Percentiles rank a stretch among this genome's conserved stretches.
phyloP scores from a whole-genome alignment of 1,140 invertebrate species.

The Drosophila ogumai region DNA sequence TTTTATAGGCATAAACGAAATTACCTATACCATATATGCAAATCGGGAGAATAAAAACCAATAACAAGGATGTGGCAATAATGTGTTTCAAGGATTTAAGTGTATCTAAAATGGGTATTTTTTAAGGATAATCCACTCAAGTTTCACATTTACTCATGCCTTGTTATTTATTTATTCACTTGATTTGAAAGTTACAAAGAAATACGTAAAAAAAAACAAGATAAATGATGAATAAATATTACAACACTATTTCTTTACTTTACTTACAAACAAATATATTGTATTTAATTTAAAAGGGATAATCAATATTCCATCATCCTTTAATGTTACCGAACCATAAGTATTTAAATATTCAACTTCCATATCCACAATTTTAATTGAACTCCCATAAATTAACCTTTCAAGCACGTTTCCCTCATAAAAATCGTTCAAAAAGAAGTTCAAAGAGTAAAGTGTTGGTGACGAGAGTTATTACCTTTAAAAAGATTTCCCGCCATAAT shows the following conservation, averaged over 20 bases:
- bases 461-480: constrained; percentile 18
- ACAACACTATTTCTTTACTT: too few relatives aligned
- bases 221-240: too few relatives aligned
- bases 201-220: too few relatives aligned
- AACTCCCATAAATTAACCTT: not conserved
- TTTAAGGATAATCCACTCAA: not conserved
- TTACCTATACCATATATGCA: constrained; percentile 50
- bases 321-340: not conserved
- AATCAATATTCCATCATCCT: not conserved
- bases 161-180: not conserved
- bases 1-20: constrained; percentile 53
- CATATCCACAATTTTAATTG: not conserved
- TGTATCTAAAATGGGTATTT: not conserved
- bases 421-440: constrained; percentile 21
- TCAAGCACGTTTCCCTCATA: not conserved
- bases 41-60: constrained; percentile 10
- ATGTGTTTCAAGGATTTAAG: constrained; percentile 5
- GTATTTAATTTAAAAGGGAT: not conserved
- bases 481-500: constrained; percentile 28
- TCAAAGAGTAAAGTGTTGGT: constrained; percentile 1
- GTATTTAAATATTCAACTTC: not conserved
- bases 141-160: not conserved
- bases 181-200: not conserved
- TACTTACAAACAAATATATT: too few relatives aligned
- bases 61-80: constrained; percentile 6